phyloP scores from a whole-genome alignment of 92 coral and sea anemone genomes.

The Parazoanthus darwini region DNA sequence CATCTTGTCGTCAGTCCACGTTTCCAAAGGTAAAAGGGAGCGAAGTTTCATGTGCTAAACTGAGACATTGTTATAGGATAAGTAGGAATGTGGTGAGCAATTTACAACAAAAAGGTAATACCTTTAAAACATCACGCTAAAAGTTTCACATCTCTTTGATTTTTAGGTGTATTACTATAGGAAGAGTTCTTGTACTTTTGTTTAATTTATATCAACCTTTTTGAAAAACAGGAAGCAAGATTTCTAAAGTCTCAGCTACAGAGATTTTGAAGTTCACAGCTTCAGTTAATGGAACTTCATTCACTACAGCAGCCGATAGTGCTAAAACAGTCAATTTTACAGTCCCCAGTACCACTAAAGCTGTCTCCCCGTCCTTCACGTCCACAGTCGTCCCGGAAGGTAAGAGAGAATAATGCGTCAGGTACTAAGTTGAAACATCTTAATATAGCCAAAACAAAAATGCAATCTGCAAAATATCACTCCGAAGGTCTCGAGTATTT shows the following conservation, averaged over 20 bases:
- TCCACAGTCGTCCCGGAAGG: neutral
- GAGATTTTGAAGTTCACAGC: neutral
- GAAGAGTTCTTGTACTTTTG: too few species aligned
- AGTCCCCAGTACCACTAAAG: neutral
- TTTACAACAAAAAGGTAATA: too few species aligned
- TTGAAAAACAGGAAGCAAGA: neutral
- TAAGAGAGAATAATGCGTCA: neutral
- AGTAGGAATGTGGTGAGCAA: too few species aligned
- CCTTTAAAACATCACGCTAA: too few species aligned
- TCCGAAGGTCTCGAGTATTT: too few species aligned
- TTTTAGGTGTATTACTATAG: too few species aligned
- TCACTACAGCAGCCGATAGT: neutral
- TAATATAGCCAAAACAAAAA: neutral
- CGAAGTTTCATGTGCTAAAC: neutral
- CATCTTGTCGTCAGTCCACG: neutral
- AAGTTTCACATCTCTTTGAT: too few species aligned
- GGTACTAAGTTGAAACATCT: neutral
- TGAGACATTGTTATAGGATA: neutral
- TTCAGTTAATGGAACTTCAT: neutral
- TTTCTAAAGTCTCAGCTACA: neutral
- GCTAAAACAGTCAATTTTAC: neutral
- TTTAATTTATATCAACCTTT: too few species aligned
- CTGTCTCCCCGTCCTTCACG: neutral
- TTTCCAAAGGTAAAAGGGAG: neutral
- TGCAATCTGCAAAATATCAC: too few species aligned